Evolutionary conservation across 1,140 invertebrate species (phyloP).

Genomic region (Phenacoccus solenopsis): DNA sequence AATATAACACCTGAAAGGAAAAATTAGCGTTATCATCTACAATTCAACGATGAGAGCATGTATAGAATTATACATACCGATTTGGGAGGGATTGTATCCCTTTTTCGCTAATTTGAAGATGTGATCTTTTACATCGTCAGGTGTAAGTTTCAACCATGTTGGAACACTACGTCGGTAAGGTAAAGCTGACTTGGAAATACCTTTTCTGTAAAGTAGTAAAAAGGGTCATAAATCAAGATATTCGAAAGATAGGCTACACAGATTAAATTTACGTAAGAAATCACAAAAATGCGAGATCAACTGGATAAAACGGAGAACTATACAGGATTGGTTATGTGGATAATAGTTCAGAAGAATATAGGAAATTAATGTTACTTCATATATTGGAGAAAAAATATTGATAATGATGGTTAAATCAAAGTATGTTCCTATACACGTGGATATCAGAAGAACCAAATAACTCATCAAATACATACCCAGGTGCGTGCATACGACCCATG

Average conservation of each 20-base stretch:
- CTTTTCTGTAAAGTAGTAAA: slow-evolving; percentile 71
- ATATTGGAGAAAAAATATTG: too few relatives aligned
- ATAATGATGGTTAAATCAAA: too few relatives aligned
- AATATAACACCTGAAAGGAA: slow-evolving; percentile 79
- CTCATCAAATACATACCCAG: slow-evolving; percentile 52
- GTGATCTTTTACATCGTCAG: slow-evolving; percentile 95
- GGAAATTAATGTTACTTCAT: too few relatives aligned
- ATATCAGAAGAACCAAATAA: slow-evolving; percentile 25
- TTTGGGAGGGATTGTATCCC: slow-evolving; percentile 96
- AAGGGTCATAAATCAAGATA: too few relatives aligned
- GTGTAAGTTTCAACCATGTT: slow-evolving; percentile 92
- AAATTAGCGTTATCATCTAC: not conserved
- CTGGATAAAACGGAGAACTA: too few relatives aligned
- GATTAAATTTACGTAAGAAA: too few relatives aligned
- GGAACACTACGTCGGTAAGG: slow-evolving; percentile 96
- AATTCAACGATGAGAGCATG: not conserved
- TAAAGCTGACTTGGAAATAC: slow-evolving; percentile 97
- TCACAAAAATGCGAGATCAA: too few relatives aligned
- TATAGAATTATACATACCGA: slow-evolving; percentile 53
- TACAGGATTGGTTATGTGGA: too few relatives aligned
- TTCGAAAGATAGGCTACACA: too few relatives aligned
- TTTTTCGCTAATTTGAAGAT: slow-evolving; percentile 98
- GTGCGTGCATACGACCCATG: slow-evolving; percentile 97
- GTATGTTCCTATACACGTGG: slow-evolving; percentile 1
- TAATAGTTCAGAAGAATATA: too few relatives aligned